These are phyloP conservation scores for Ammospiza caudacuta DNA, from an alignment of 2,113 vertebrate genomes.

Conservation along the genomic window DNA sequence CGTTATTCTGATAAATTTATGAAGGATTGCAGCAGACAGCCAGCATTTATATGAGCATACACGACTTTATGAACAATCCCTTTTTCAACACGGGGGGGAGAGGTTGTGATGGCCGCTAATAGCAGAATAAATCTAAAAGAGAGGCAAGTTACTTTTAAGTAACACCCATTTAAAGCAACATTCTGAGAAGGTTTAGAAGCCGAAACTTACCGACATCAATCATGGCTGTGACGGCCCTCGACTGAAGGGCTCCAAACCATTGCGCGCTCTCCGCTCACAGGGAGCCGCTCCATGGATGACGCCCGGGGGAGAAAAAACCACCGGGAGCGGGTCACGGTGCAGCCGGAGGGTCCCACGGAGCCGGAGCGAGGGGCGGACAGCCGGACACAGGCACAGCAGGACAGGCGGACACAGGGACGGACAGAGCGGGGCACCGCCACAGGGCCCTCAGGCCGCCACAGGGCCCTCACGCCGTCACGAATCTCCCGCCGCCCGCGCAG, in stretches of 20 bases:
- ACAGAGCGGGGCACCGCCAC: not conserved
- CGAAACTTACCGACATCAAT: not conserved
- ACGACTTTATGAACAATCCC: fast-evolving
- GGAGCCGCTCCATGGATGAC: not conserved
- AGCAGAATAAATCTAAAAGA: too few relatives aligned
- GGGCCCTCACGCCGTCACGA: not conserved
- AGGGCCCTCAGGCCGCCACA: not conserved
- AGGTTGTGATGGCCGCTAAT: fast-evolving
- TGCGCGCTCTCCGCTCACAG: fast-evolving
- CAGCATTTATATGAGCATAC: fast-evolving
- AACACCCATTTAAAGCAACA: fast-evolving
- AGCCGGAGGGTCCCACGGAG: fast-evolving
- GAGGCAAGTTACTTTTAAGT: not conserved
- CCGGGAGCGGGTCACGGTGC: fast-evolving
- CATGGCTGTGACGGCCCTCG: fast-evolving
- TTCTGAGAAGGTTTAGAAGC: too few relatives aligned
- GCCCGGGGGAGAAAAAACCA: too few relatives aligned
- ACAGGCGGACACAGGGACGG: fast-evolving
- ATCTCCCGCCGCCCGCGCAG: not conserved
- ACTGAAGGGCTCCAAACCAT: not conserved
- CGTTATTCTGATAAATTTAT: fast-evolving
- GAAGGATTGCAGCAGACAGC: fast-evolving
- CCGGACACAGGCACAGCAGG: too few relatives aligned
- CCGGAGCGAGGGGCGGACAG: not conserved
- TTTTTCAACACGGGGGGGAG: fast-evolving